phyloP scores from a whole-genome alignment of 1,140 invertebrate species.

The Lepidotrigona ventralis region DNA sequence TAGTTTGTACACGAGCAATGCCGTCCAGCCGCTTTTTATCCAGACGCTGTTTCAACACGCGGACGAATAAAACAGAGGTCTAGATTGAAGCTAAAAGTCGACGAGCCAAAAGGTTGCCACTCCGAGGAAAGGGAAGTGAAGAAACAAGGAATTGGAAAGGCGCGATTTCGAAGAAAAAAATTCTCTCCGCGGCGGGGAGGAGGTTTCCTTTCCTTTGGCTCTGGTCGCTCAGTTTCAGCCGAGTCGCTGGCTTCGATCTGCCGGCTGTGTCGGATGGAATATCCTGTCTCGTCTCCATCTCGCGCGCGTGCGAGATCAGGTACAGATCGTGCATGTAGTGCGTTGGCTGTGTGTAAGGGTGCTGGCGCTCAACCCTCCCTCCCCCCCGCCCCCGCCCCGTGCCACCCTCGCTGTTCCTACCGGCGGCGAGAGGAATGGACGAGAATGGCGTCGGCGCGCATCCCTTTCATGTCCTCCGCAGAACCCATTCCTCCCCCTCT shows the following conservation, averaged over 20 bases:
- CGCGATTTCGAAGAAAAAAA: no score
- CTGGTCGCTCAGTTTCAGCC: slow-evolving; percentile 25
- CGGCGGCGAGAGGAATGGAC: slow-evolving; percentile 57
- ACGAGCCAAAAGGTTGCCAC: no score
- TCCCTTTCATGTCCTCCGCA: slow-evolving; percentile 72
- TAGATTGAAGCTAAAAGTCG: no score
- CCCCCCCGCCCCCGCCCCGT: not conserved
- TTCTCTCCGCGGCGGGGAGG: no score
- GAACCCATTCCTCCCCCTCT: slow-evolving; percentile 58
- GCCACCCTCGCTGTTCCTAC: slow-evolving; percentile 53
- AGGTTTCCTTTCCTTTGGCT: not conserved
- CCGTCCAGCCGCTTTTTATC: no score
- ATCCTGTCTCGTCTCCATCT: slow-evolving; percentile 52
- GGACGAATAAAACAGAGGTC: no score
- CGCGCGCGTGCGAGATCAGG: slow-evolving; percentile 13
- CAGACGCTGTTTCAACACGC: no score
- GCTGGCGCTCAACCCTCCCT: not conserved
- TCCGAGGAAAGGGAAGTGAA: no score
- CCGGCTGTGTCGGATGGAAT: slow-evolving; percentile 43
- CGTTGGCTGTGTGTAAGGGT: slow-evolving; percentile 2
- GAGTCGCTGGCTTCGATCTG: slow-evolving; percentile 36
- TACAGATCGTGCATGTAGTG: slow-evolving; percentile 2
- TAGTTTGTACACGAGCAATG: no score
- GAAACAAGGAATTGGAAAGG: no score
- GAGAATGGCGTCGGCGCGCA: slow-evolving; percentile 68